Evolutionary conservation across 2,888 invertebrate species (phyloP), one percentile per base, ranked within the genome.

Genomic region (Agonopterix subpropinquella): DNA sequence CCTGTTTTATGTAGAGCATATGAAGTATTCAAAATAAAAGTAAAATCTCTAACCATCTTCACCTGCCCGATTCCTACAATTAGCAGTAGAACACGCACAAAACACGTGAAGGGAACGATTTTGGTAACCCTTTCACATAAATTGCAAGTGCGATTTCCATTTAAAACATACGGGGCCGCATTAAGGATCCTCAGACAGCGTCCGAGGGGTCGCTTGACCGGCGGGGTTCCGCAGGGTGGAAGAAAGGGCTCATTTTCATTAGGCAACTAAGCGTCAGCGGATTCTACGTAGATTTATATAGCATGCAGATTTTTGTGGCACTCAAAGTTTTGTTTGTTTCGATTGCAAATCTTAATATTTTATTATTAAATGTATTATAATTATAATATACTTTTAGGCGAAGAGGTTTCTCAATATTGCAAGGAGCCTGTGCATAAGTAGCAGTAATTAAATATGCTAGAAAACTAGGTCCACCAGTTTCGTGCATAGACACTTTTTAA

Each of bases 201-300:
- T 56, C 63, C 60, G 62, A 64, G 64, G 69, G 28, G 49, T 37
- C 59, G 72, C 72, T 77, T 80, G 81, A 80, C 82, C 81, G 70
- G 52, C 56, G 56, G 59, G 62, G 62, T 59, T 63, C 62, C 64
- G 11, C 18, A 8, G 56, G 51, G 28, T 28, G 65, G 79, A 85
- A 85, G 85, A 86, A 85, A 85, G 83, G 85, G 87, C 82, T 85
- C 84, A 81, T 83, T 86, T 87, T 86, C 86, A 87, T 87, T 87
- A 86, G 76, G 77, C 77, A 73, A 73, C 74, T 74, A 72, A 71
- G 73, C 75, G 70, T 72, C 64, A 62, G 63, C 46, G 7, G 63
- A 70, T 67, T 72, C 68, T 73, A 73, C 67, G 70, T 80, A 80
- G 73, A 80, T 80, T 78, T 80, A 81, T 81, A 76, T 71, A 73